Conservation (phyloP, 2,797 vertebrate genomes). For the Percopsis omiscomaycus region DNA sequence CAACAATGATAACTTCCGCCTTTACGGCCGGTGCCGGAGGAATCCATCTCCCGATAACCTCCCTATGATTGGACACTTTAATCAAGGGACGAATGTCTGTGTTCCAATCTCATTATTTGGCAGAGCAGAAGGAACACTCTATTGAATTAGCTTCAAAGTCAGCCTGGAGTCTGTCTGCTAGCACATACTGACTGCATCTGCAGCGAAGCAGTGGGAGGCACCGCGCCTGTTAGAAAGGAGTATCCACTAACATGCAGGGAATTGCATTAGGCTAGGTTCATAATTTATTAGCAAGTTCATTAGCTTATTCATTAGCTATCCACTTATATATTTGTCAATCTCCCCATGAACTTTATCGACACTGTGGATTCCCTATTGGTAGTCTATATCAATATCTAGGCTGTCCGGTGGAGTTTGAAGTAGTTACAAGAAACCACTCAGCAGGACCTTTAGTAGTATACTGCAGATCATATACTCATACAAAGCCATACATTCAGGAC, state of each 20-base stretch:
- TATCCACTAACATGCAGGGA: constrained; percentile 13
- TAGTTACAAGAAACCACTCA: too few relatives aligned
- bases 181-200: constrained; percentile 23
- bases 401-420: too few relatives aligned
- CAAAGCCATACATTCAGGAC: too few relatives aligned
- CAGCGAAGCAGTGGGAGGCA: constrained; percentile 13
- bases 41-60: constrained; percentile 56
- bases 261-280: neutral
- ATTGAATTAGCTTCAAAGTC: constrained; percentile 70
- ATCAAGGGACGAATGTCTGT: constrained; percentile 62
- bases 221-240: constrained; percentile 32
- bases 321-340: too few relatives aligned
- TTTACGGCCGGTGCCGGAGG: constrained; percentile 38
- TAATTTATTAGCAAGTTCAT: too few relatives aligned
- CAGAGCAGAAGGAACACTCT: constrained; percentile 54
- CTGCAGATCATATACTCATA: too few relatives aligned
- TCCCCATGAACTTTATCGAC: too few relatives aligned
- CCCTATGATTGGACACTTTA: constrained; percentile 67
- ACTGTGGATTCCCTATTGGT: too few relatives aligned
- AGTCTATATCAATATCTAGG: too few relatives aligned
- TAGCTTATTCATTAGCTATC: too few relatives aligned
- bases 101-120: constrained; percentile 65
- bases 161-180: constrained; percentile 42
- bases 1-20: constrained; percentile 47
- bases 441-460: too few relatives aligned